phyloP scores from a whole-genome alignment of 2,888 invertebrate species.

The Julus scandinavius region DNA sequence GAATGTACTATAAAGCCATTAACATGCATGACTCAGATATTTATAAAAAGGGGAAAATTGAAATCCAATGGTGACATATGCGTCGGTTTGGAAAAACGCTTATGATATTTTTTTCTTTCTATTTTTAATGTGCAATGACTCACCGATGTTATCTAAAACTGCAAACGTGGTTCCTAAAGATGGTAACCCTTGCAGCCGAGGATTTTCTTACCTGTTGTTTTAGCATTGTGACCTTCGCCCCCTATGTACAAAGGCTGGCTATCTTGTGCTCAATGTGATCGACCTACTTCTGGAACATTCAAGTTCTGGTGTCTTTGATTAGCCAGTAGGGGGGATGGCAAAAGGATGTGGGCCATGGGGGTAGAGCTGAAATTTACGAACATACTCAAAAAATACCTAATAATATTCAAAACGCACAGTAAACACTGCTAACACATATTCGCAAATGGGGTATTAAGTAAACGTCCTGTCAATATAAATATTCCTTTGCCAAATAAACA shows the following conservation, averaged over 20 bases:
- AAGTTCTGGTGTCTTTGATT: not conserved
- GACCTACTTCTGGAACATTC: slow-evolving; percentile 17
- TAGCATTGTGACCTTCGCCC: not conserved
- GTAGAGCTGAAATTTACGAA: not conserved
- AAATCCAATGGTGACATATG: not conserved
- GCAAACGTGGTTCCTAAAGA: not conserved
- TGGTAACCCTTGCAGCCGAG: slow-evolving; percentile 5
- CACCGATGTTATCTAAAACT: not conserved
- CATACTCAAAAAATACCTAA: not conserved
- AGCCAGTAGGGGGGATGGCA: not conserved
- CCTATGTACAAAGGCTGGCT: not conserved
- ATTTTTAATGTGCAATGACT: not conserved
- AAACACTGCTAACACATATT: not conserved
- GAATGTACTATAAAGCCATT: slow-evolving; percentile 1
- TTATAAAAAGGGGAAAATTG: not conserved
- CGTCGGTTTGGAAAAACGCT: not conserved
- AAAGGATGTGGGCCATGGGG: not conserved
- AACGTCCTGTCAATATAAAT: slow-evolving; percentile 15
- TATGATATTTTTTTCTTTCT: not conserved
- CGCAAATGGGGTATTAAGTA: slow-evolving; percentile 30
- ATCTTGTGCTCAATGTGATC: not conserved
- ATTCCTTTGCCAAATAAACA: slow-evolving; percentile 31
- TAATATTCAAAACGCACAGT: not conserved
- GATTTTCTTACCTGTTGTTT: slow-evolving; percentile 23
- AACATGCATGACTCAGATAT: not conserved